phyloP scores from a whole-genome alignment of 2,113 vertebrate genomes.

The Casuarius casuarius region DNA sequence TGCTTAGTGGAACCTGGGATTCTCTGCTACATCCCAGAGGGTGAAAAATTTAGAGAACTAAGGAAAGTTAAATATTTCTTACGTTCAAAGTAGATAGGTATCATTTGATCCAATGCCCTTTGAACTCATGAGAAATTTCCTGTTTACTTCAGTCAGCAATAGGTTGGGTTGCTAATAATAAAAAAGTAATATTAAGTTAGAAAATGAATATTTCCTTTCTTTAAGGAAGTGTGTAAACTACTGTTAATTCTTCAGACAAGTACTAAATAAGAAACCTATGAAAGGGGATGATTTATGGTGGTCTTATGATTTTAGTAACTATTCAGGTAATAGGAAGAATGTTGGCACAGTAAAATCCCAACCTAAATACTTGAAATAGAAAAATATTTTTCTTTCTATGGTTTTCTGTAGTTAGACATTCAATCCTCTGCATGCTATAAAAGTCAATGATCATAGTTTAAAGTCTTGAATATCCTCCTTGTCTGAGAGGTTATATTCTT shows the following conservation, averaged over 20 bases:
- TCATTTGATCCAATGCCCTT: not conserved
- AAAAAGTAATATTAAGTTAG: not conserved
- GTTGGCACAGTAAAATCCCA: conserved; percentile 22
- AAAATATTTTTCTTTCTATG: not conserved
- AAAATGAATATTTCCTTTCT: not conserved
- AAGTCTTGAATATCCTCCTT: not conserved
- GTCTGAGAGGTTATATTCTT: not conserved
- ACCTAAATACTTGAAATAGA: not conserved
- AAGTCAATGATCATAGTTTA: not conserved
- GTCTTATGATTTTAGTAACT: not conserved
- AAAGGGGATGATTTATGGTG: not conserved
- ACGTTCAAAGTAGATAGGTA: not conserved
- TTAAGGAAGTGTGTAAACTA: not conserved
- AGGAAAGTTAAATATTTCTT: not conserved
- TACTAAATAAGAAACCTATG: not conserved
- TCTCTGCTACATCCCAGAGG: not conserved
- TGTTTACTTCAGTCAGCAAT: not conserved
- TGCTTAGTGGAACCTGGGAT: not conserved
- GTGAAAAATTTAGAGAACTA: not conserved
- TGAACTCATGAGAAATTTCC: not conserved
- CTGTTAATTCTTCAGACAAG: not conserved
- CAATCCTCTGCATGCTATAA: not conserved
- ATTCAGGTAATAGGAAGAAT: conserved; percentile 7
- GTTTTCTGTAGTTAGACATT: not conserved
- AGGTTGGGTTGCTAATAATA: not conserved